A percentile compares a stretch with the other conserved stretches of the same genome.
Evolutionary conservation across 2,113 vertebrate genomes (phyloP).

Genomic region (Syngnathus typhle): DNA sequence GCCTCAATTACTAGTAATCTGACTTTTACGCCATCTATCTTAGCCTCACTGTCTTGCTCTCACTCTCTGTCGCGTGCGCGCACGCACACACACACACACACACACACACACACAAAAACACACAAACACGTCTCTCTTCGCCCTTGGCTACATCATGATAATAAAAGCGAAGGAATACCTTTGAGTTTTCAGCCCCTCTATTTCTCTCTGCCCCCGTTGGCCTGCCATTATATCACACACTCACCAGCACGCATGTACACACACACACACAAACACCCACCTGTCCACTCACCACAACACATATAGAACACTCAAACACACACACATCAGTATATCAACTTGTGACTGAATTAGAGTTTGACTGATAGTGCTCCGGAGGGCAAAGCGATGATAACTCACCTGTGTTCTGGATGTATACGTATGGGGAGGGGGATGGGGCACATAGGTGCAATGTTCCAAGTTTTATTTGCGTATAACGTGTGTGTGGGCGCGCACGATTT

Average conservation of each 20-base stretch:
- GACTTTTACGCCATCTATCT: conserved; percentile 24
- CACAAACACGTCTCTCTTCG: conserved; percentile 14
- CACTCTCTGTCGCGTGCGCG: background rate
- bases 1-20: conserved; percentile 44
- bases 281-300: conserved; percentile 17
- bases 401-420: conserved; percentile 23
- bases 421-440: conserved; percentile 28
- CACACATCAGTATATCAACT: conserved; percentile 60
- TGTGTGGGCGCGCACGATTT: conserved; percentile 1
- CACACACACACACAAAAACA: background rate
- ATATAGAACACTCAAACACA: conserved; percentile 20
- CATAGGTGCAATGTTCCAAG: conserved; percentile 43
- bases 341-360: conserved; percentile 68
- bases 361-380: conserved; percentile 68
- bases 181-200: conserved; percentile 57
- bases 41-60: background rate
- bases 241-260: conserved; percentile 2
- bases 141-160: conserved; percentile 55
- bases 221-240: conserved; percentile 57
- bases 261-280: conserved; percentile 14
- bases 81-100: too few species aligned
- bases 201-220: conserved; percentile 59
- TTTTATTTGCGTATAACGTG: conserved; percentile 24
- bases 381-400: conserved; percentile 64
- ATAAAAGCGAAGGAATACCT: conserved; percentile 69